A percentile compares a stretch with the other conserved stretches of the same genome.
Conservation (phyloP, 2,888 invertebrate species). For the Diarsia rubi region DNA sequence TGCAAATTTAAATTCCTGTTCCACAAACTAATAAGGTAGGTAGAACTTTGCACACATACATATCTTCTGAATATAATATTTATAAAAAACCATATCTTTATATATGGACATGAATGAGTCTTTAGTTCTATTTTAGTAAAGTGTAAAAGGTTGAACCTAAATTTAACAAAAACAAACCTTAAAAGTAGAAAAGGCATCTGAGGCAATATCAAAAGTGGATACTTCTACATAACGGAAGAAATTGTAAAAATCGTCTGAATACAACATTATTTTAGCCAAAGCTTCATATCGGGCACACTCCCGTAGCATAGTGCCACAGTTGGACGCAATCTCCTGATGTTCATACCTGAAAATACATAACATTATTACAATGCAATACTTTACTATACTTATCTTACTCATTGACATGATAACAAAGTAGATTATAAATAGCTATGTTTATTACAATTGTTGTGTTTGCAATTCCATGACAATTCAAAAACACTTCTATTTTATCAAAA, state of each 20-base stretch:
- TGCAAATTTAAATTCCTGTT: background rate
- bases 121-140: background rate
- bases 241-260: constrained; percentile 99
- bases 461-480: constrained; percentile 24
- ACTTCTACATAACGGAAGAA: constrained; percentile 99
- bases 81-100: constrained; percentile 2
- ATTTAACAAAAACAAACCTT: constrained; percentile 93
- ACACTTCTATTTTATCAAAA: constrained; percentile 9
- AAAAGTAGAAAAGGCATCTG: constrained; percentile 99
- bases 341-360: constrained; percentile 94
- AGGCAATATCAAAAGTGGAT: constrained; percentile 99
- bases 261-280: constrained; percentile 99
- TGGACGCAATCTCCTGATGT: constrained; percentile 99
- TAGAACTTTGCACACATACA: constrained; percentile 13
- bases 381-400: background rate
- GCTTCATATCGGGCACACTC: constrained; percentile 99
- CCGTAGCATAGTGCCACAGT: constrained; percentile 99
- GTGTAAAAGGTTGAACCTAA: background rate
- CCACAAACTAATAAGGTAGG: constrained; percentile 1
- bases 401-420: constrained; percentile 23
- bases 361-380: constrained; percentile 20
- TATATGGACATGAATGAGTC: background rate
- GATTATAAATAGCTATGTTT: constrained; percentile 26
- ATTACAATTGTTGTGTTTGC: constrained; percentile 16
- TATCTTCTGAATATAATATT: background rate